Conservation (phyloP, 2,888 invertebrate genomes). For the Amiota mariae region DNA sequence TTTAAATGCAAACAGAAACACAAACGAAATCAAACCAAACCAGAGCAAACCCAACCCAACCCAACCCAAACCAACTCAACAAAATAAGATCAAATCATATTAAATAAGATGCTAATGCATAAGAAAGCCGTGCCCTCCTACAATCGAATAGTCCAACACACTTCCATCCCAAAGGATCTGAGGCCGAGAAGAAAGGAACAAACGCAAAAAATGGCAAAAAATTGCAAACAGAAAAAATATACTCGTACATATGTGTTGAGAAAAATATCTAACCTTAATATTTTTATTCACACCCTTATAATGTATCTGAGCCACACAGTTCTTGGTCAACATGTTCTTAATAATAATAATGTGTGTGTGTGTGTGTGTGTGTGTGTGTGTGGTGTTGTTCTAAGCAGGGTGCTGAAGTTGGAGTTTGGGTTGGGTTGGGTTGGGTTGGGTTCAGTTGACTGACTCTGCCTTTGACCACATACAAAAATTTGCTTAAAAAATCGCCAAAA, state of each 20-base stretch:
- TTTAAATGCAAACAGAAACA: constrained; percentile 19
- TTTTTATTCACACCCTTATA: constrained; percentile 68
- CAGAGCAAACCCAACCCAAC: neutral
- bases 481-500: constrained; percentile 27
- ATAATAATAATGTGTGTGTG: no score
- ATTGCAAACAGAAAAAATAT: neutral
- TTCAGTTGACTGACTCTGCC: no score
- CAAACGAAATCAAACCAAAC: neutral
- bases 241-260: constrained; percentile 11
- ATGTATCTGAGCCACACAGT: constrained; percentile 39
- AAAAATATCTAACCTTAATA: constrained; percentile 54
- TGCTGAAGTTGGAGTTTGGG: neutral
- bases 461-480: constrained; percentile 4
- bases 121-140: neutral
- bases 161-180: constrained; percentile 23
- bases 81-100: constrained; percentile 44
- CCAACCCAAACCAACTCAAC: neutral
- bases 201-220: neutral
- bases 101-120: constrained; percentile 61
- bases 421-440: no score
- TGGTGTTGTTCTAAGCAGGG: neutral
- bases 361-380: neutral
- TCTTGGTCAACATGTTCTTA: constrained; percentile 17
- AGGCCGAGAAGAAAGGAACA: constrained; percentile 24
- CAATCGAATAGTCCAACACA: neutral